Percentiles rank a stretch among this genome's conserved stretches.
Conservation (phyloP, 2,888 invertebrate species). For the Drosophila engyochracea region DNA sequence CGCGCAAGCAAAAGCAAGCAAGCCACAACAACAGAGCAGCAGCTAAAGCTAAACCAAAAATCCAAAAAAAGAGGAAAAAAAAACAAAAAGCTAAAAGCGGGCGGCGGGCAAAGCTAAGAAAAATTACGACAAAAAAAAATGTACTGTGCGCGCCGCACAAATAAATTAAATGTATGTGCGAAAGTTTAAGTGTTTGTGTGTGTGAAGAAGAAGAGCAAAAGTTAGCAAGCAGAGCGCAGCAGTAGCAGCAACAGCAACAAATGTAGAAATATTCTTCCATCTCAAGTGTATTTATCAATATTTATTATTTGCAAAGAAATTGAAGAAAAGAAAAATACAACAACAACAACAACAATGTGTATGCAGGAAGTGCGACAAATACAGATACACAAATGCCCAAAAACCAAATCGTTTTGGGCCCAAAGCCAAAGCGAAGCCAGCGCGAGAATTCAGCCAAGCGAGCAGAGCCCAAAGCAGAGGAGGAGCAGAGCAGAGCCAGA, state of each 20-base stretch:
- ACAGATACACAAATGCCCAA: conserved; percentile 67
- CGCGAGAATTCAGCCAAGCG: conserved; percentile 71
- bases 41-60: conserved; percentile 29
- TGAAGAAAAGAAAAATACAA: conserved; percentile 34
- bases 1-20: conserved; percentile 80
- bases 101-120: conserved; percentile 54
- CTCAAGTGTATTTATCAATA: conserved; percentile 60
- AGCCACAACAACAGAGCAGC: conserved; percentile 20
- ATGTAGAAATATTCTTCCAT: conserved; percentile 25
- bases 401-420: conserved; percentile 73
- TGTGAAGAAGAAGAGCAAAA: conserved; percentile 3
- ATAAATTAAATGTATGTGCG: conserved; percentile 50
- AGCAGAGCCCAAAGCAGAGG: conserved; percentile 46
- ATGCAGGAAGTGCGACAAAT: conserved; percentile 76
- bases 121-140: conserved; percentile 55
- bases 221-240: conserved; percentile 19
- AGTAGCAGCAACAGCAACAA: conserved; percentile 32
- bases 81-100: conserved; percentile 29
- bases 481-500: conserved; percentile 20
- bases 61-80: conserved; percentile 13
- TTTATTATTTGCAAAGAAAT: conserved; percentile 50
- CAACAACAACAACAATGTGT: conserved; percentile 21
- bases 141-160: conserved; percentile 45
- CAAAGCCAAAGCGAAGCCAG: conserved; percentile 57
- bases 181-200: conserved; percentile 5